Evolutionary conservation across 2,113 vertebrate species (phyloP).

Genomic region (Grammomys surdaster): DNA sequence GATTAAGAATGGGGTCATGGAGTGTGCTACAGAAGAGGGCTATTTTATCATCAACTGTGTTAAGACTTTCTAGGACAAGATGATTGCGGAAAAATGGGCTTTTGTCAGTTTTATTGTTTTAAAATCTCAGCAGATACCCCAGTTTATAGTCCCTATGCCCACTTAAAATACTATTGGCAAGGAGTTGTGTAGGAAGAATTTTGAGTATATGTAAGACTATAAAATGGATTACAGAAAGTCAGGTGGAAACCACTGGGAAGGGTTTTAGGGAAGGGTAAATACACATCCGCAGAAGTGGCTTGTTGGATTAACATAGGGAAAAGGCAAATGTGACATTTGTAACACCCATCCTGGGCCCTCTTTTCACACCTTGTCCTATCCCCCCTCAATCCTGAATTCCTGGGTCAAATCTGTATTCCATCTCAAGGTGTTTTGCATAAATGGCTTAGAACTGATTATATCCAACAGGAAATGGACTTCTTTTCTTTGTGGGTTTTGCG

Average conservation of each 20-base stretch:
- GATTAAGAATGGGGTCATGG: not conserved
- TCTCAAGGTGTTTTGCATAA: not conserved
- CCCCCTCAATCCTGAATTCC: not conserved
- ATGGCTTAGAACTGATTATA: not conserved
- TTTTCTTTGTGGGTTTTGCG: not conserved
- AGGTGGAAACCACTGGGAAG: not conserved
- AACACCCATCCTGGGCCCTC: not conserved
- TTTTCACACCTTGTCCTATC: not conserved
- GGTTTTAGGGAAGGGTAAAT: not conserved
- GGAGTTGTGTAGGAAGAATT: not conserved
- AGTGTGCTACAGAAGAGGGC: not conserved
- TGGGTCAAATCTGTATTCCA: not conserved
- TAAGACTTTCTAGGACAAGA: not conserved
- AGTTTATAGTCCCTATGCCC: not conserved
- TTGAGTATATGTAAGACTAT: not conserved
- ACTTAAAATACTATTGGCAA: slow-evolving; percentile 34
- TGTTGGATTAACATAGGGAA: not conserved
- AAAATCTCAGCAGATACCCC: not conserved
- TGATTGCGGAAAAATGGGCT: not conserved
- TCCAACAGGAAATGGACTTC: not conserved
- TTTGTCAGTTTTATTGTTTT: slow-evolving; percentile 36
- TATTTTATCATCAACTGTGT: slow-evolving; percentile 17
- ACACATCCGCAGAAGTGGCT: not conserved
- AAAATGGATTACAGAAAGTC: slow-evolving; percentile 16
- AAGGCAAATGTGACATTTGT: not conserved